Conservation (phyloP, 2,888 invertebrate genomes). For the Leptodirus hochenwartii region DNA sequence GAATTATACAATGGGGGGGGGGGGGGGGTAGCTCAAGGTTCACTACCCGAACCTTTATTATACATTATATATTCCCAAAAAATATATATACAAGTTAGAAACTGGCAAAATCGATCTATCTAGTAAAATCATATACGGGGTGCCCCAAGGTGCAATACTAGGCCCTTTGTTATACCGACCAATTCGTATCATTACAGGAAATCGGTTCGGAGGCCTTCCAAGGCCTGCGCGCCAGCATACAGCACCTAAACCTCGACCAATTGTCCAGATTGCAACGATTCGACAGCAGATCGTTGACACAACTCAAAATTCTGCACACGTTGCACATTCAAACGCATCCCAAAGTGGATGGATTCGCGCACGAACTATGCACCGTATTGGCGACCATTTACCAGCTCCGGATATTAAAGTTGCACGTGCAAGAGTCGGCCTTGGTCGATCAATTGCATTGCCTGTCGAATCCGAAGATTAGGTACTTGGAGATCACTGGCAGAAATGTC, state of each 20-base stretch:
- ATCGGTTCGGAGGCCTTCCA: constrained; percentile 52
- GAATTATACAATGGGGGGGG: no score
- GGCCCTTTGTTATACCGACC: no score
- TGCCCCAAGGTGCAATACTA: no score
- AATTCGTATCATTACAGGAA: constrained; percentile 39
- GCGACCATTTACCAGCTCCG: constrained; percentile 53
- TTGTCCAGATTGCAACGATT: constrained; percentile 53
- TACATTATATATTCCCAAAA: no score
- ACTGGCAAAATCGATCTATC: no score
- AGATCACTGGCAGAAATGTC: constrained; percentile 59
- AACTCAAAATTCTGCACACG: constrained; percentile 50
- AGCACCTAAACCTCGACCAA: constrained; percentile 56
- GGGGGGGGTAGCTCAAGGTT: no score
- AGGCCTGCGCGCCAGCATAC: constrained; percentile 47
- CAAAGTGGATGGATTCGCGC: constrained; percentile 39
- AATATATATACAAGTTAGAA: no score
- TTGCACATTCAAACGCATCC: constrained; percentile 59
- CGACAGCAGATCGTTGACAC: constrained; percentile 56
- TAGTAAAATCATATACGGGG: no score
- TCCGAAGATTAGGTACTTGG: constrained; percentile 53
- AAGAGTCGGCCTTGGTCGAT: constrained; percentile 51
- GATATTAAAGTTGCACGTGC: constrained; percentile 57
- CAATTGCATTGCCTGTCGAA: constrained; percentile 63
- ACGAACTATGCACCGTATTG: constrained; percentile 50
- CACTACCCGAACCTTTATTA: no score